Conservation (phyloP, 2,113 vertebrate species). For the Thamnaconus septentrionalis region DNA sequence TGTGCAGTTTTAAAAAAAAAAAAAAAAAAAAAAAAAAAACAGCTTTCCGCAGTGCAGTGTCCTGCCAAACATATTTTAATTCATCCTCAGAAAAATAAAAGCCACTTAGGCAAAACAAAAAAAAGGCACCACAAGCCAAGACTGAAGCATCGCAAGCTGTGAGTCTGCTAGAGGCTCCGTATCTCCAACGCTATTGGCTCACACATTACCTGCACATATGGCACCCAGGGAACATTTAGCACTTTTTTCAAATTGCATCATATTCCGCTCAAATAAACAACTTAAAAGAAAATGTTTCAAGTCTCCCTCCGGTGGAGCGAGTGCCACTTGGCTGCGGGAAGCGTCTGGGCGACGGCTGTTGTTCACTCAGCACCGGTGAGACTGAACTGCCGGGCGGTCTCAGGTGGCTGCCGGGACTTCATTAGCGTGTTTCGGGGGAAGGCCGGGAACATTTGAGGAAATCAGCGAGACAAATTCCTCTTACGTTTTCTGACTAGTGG, state of each 20-base stretch:
- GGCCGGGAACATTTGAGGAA: slow-evolving; percentile 35
- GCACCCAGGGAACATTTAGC: slow-evolving; percentile 9
- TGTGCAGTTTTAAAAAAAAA: no score
- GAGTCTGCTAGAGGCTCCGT: neutral
- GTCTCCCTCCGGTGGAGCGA: neutral
- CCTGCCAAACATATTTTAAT: no score
- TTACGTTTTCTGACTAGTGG: slow-evolving; percentile 35
- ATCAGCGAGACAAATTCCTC: slow-evolving; percentile 28
- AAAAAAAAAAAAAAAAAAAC: no score
- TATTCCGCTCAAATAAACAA: slow-evolving; percentile 27
- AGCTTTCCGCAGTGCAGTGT: no score
- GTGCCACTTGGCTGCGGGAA: neutral
- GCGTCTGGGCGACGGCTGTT: slow-evolving; percentile 2
- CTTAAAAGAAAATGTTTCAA: slow-evolving; percentile 15
- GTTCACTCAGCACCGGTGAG: slow-evolving; percentile 23
- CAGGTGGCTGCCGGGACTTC: slow-evolving; percentile 60
- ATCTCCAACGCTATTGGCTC: slow-evolving; percentile 28
- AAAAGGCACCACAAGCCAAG: slow-evolving; percentile 2
- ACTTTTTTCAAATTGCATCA: slow-evolving; percentile 11
- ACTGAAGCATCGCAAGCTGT: neutral
- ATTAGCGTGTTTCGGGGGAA: slow-evolving; percentile 46
- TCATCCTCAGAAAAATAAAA: no score
- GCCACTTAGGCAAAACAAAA: slow-evolving; percentile 13
- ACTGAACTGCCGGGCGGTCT: slow-evolving; percentile 22
- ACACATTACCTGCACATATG: slow-evolving; percentile 14